These are phyloP conservation scores for Dasypogon diadema DNA, from an alignment of 2,888 invertebrate genomes.

Conservation along the genomic window DNA sequence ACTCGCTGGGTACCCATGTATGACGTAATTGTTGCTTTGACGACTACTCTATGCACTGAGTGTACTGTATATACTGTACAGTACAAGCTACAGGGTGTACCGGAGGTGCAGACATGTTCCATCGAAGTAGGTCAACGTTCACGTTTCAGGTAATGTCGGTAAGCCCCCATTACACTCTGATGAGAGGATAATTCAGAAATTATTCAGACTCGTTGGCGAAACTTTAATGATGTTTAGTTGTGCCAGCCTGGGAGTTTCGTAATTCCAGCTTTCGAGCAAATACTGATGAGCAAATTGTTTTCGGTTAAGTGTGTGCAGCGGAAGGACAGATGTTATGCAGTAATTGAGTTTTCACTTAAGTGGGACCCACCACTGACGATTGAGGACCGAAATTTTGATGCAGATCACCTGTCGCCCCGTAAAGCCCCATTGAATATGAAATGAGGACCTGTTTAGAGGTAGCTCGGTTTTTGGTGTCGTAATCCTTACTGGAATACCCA, in stretches of 20 bases:
- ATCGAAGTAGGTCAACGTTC: conserved; percentile 7
- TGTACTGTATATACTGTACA: not conserved
- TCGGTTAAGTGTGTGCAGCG: conserved; percentile 5
- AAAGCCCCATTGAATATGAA: not conserved
- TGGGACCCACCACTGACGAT: not conserved
- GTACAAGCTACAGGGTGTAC: not conserved
- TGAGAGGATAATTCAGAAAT: conserved; percentile 16
- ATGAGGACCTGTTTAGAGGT: not conserved
- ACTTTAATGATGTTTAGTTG: conserved; percentile 8
- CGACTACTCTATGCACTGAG: not conserved
- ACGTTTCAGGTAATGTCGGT: conserved; percentile 14
- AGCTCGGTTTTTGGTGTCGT: not conserved
- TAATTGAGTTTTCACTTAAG: conserved; percentile 19
- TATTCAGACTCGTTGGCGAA: conserved; percentile 11
- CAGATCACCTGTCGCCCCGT: not conserved
- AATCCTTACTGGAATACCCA: not conserved
- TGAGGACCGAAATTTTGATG: not conserved
- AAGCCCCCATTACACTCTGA: conserved; percentile 11
- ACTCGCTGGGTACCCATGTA: not conserved
- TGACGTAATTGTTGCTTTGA: not conserved
- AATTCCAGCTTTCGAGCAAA: not conserved
- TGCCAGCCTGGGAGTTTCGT: not conserved
- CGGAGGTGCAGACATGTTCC: not conserved
- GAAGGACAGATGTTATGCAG: conserved; percentile 11
- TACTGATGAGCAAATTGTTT: conserved; percentile 6